phyloP scores from a whole-genome alignment of 1,140 invertebrate species.

The Macrocentrus cingulum region DNA sequence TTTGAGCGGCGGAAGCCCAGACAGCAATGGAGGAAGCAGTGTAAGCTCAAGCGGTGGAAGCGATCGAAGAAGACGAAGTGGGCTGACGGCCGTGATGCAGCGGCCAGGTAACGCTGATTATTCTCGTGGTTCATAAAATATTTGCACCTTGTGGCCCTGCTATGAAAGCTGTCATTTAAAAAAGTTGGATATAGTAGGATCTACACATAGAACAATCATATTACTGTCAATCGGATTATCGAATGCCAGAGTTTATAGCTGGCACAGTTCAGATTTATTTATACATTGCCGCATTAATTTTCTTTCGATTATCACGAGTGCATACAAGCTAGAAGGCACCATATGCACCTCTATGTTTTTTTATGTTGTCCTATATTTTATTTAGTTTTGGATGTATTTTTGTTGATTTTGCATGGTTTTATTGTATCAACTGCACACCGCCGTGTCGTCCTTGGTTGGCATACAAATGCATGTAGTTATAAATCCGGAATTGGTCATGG shows the following conservation, averaged over 20 bases:
- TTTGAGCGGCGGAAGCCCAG: conserved; percentile 44
- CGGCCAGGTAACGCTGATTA: conserved; percentile 69
- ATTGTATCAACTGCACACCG: conserved; percentile 56
- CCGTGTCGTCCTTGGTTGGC: conserved; percentile 51
- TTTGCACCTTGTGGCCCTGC: conserved; percentile 3
- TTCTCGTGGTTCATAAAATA: neutral
- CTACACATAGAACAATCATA: neutral
- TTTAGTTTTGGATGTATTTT: conserved; percentile 46
- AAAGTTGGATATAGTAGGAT: neutral
- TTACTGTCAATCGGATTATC: conserved; percentile 11
- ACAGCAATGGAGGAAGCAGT: conserved; percentile 53
- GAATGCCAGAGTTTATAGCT: conserved; percentile 8
- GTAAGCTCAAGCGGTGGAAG: conserved; percentile 52
- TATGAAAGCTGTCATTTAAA: neutral
- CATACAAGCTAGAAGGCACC: neutral
- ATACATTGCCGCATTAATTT: too few relatives aligned
- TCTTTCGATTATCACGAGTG: too few relatives aligned
- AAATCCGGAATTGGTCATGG: conserved; percentile 81
- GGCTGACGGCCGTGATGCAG: conserved; percentile 81
- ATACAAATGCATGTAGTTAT: conserved; percentile 69
- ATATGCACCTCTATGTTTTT: conserved; percentile 10
- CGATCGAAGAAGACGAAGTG: conserved; percentile 72
- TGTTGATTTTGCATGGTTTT: conserved; percentile 63
- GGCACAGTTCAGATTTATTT: too few relatives aligned
- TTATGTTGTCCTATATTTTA: conserved; percentile 40